phyloP scores from a whole-genome alignment of 2,797 vertebrate genomes.

The Gymnodraco acuticeps region DNA sequence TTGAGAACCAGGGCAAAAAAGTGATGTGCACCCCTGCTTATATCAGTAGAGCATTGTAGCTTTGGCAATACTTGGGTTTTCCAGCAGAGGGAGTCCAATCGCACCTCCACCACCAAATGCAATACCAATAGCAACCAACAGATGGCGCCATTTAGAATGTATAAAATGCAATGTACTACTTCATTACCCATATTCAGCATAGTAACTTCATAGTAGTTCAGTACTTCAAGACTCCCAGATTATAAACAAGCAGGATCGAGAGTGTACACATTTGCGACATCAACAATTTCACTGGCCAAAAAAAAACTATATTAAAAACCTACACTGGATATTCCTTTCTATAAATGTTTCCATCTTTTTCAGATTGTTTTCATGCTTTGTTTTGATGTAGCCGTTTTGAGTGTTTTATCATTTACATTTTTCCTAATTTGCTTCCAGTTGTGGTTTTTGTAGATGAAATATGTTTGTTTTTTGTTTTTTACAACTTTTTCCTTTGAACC shows the following conservation, averaged over 20 bases:
- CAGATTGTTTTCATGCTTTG: neutral
- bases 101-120: neutral
- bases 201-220: neutral
- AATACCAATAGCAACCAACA: neutral
- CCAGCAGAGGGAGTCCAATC: neutral
- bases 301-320: too few species aligned
- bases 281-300: too few species aligned
- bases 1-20: too few species aligned
- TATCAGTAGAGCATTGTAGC: too few species aligned
- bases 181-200: too few species aligned
- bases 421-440: too few species aligned
- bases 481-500: too few species aligned
- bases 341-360: too few species aligned
- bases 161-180: neutral
- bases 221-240: neutral
- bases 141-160: slow-evolving; percentile 14
- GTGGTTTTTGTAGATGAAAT: neutral
- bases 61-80: too few species aligned
- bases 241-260: neutral
- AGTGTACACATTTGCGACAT: too few species aligned
- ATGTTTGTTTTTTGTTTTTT: neutral
- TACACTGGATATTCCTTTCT: too few species aligned
- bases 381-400: neutral
- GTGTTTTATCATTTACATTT: neutral
- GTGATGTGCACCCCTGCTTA: too few species aligned